Evolutionary conservation across 1,140 invertebrate species (phyloP), one percentile per base, ranked within the genome.

Genomic region (Odontomachus brunneus): DNA sequence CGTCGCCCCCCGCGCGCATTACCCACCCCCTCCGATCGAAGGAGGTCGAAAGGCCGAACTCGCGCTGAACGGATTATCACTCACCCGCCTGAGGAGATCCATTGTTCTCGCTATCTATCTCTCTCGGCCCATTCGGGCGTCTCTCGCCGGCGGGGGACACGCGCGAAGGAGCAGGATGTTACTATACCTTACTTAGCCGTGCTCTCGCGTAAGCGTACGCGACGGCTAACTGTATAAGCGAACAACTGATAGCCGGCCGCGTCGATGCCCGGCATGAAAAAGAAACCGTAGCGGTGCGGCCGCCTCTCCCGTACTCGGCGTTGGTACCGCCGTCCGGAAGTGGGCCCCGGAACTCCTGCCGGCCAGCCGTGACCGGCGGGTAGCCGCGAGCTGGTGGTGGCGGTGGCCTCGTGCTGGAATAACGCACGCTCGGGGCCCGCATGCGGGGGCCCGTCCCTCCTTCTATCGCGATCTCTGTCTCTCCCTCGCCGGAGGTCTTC

Each of bases 321-420:
- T 33, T 3, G 38, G 38, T 44, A 44, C 38, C 87, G 84, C 87
- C 86, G 90, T 92, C 93, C 93, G 93, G 93, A 94, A 94, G 90
- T 90, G 89, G 90, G 90, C 89, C 93, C 93, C 93, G 93, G 93
- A 94, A 93, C 74, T 91, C 91, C 80, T 88, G 80, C 85, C 93
- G 89, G 92, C 93, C 91, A 94, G 83, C 92, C 93, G 92, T 94
- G 92, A 94, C 93, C 91, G 89, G 88, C 91, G 88, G 84, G 84
- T 82, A 81, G 65, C 65, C n/a, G 62, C 29, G 24, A 15, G 17
- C 9, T 12, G 26, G 51, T 51, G 69, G 57, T 33, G 69, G 69
- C 51, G 5, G 51, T 15, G 53, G 33, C 88, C 88, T 88, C 89
- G 88, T 89, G 88, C 38, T 44, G 38, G 38, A 89, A 92, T 89